A percentile compares a stretch with the other conserved stretches of the same genome.
Conservation (phyloP, 2,888 invertebrate genomes). For the Oscheius sp. region DNA sequence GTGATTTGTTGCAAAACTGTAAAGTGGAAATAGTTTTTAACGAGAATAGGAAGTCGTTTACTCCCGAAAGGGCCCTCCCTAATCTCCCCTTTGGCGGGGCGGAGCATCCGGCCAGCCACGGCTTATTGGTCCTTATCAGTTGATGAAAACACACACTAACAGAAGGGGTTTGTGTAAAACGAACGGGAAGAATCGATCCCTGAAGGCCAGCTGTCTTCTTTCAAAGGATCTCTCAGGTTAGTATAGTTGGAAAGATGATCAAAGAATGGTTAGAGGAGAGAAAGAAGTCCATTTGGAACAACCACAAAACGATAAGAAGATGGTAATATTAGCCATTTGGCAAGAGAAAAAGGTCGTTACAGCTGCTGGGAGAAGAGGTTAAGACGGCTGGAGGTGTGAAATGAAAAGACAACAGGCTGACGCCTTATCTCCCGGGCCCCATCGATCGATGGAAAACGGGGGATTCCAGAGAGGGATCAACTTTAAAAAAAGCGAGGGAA, state of each 20-base stretch:
- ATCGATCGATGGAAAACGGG: constrained; percentile 21
- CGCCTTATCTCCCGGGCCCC: constrained; percentile 17
- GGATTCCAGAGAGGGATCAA: background rate
- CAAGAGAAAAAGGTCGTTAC: background rate
- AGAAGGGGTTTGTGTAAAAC: constrained; percentile 22
- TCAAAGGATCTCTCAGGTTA: too few relatives aligned
- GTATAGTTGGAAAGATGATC: too few relatives aligned
- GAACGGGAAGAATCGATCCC: constrained; percentile 17
- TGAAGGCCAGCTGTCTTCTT: constrained; percentile 16
- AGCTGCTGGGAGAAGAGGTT: background rate
- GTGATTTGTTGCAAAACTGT: too few relatives aligned
- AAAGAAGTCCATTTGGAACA: too few relatives aligned
- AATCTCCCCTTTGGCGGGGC: constrained; percentile 3
- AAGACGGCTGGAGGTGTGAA: constrained; percentile 9
- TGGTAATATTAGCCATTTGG: background rate
- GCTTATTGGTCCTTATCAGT: constrained; percentile 18
- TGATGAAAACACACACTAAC: constrained; percentile 17
- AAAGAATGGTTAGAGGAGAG: too few relatives aligned
- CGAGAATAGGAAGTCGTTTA: too few relatives aligned
- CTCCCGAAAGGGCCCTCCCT: too few relatives aligned
- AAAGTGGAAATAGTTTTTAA: too few relatives aligned
- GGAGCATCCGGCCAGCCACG: constrained; percentile 3
- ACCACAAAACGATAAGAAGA: background rate
- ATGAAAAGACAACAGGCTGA: constrained; percentile 27
- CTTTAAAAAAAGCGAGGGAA: background rate